phyloP scores from a whole-genome alignment of 2,113 vertebrate genomes.

The Chinchilla lanigera region DNA sequence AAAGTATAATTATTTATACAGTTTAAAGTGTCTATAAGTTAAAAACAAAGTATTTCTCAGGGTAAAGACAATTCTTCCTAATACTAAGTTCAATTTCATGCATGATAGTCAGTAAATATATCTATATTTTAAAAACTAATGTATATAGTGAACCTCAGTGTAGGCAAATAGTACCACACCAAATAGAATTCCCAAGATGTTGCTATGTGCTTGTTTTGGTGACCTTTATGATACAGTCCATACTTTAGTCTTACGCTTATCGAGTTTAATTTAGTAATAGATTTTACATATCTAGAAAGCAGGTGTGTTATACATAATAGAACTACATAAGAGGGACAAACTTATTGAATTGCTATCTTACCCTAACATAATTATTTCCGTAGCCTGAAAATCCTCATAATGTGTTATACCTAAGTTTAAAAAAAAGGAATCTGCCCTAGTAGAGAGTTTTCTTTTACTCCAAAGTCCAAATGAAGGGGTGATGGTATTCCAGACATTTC shows the following conservation, averaged over 20 bases:
- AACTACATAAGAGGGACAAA: constrained; percentile 2
- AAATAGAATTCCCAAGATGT: background rate
- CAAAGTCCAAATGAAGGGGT: background rate
- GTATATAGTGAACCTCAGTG: background rate
- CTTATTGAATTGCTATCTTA: constrained; percentile 11
- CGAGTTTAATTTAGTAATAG: background rate
- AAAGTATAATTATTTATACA: constrained; percentile 48
- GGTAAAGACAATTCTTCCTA: background rate
- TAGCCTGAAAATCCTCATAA: background rate
- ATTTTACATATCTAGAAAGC: background rate
- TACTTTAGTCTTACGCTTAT: background rate
- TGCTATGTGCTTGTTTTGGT: background rate
- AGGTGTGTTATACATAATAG: background rate
- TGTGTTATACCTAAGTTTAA: background rate
- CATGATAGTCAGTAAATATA: background rate
- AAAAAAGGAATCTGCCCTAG: constrained; percentile 8
- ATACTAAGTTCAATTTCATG: background rate
- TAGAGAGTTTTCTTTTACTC: constrained; percentile 20
- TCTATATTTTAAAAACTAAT: constrained; percentile 37
- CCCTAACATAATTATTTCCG: background rate
- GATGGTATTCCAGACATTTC: background rate
- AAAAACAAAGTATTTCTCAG: constrained; percentile 43
- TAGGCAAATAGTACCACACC: background rate
- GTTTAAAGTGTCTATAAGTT: constrained; percentile 8
- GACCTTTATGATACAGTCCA: background rate